phyloP scores from a whole-genome alignment of 1,140 invertebrate genomes.

The Oncopodura yosiiana region DNA sequence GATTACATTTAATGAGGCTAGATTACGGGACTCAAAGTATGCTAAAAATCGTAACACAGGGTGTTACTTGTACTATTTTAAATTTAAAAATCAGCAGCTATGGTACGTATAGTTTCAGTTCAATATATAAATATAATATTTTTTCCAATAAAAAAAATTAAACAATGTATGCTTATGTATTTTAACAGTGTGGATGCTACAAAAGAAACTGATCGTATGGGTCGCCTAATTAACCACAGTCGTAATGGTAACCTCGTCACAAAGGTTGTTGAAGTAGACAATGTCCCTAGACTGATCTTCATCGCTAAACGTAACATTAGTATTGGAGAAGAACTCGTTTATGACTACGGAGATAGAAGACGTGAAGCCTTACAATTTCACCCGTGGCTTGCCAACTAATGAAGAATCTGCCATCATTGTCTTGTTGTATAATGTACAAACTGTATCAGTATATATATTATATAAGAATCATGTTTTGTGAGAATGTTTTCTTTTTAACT shows the following conservation, averaged over 20 bases:
- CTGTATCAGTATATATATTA: no score
- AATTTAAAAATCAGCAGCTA: conserved; percentile 76
- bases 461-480: no score
- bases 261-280: conserved; percentile 67
- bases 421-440: no score
- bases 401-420: no score
- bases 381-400: conserved; percentile 96
- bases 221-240: conserved; percentile 92
- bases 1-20: conserved; percentile 70
- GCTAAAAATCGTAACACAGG: conserved; percentile 75
- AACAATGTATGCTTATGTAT: no score
- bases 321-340: conserved; percentile 78
- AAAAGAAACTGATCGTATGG: conserved; percentile 72
- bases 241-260: conserved; percentile 82
- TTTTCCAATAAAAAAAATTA: no score
- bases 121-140: not conserved
- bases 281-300: conserved; percentile 72
- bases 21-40: conserved; percentile 71
- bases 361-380: conserved; percentile 77
- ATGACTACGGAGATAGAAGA: conserved; percentile 96
- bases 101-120: conserved; percentile 75
- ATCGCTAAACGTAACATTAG: conserved; percentile 81
- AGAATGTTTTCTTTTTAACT: no score
- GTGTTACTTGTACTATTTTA: conserved; percentile 99
- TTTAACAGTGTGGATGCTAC: conserved; percentile 98